Base-by-base conservation (phyloP, 1,140 invertebrate species). In the Sitobion miscanthi region DNA sequence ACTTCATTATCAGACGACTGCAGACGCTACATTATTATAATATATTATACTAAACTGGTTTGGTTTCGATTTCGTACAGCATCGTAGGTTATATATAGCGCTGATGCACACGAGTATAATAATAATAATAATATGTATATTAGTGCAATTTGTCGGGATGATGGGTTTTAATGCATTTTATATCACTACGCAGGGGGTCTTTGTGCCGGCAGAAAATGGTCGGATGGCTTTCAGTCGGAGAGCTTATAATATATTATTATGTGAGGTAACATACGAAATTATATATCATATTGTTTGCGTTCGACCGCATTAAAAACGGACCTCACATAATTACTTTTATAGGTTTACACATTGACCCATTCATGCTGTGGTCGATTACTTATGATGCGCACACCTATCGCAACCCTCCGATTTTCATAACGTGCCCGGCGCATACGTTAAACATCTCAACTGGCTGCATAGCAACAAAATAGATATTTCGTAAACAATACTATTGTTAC, bases 241-340 rank as follows among this genome's bases (percentile, higher is more conserved):
- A 92, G 89, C 89, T 90, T 69, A 57, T 20, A 54, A 21, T 8
- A 85, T 85, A 85, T 85, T 25, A 35, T 38, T 0, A 54, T 77
- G 54, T 93, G 69, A 85, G 91, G 91, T 93, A 93, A 93, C 38
- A 42, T 42, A 54, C 47, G 30, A 57, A 93, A 86, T 45, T 25
- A 93, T 93, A 93, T 93, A 92, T 85, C 49, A 92, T 93, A 93
- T 93, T 93, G 91, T 93, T 93, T 92, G 88, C 23, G 42, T 92
- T 57, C 91, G 49, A 93, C 47, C 91, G 54, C 91, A 93, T 93
- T 86, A 93, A 93, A 85, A 83, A 57, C 20, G 77, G 82, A 85
- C 47, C 82, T 35, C 49, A 57, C 69, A 52, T 93, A 85, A 92
- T 92, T 93, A 93, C 77, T 54, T 93, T 57, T 85, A 85, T 42